phyloP scores from a whole-genome alignment of 37 sponge, comb jelly and placozoan genomes.

The Theonella swinhoei region DNA sequence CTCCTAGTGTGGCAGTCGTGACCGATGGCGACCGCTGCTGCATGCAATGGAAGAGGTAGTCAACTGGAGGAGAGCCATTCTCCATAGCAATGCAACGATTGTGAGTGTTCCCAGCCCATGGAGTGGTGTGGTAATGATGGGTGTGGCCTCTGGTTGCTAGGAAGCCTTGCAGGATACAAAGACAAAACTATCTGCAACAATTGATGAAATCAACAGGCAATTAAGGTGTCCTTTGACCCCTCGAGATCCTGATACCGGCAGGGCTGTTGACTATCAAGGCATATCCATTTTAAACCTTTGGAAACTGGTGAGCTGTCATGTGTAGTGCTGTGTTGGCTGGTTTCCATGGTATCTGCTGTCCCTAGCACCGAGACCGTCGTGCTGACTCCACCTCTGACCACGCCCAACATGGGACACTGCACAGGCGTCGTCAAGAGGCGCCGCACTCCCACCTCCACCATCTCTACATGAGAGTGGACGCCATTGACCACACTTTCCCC shows the following conservation, averaged over 20 bases:
- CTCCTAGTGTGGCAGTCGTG: neutral
- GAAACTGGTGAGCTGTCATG: conserved; percentile 33
- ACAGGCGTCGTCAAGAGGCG: neutral
- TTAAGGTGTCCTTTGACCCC: conserved; percentile 27
- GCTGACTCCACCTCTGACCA: neutral
- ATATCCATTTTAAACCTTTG: conserved; percentile 19
- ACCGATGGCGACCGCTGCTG: conserved; percentile 30
- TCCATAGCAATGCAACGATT: conserved; percentile 43
- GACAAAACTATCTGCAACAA: conserved; percentile 48
- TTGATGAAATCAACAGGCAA: conserved; percentile 53
- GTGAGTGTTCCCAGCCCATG: too few relatives aligned
- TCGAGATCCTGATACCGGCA: conserved; percentile 22
- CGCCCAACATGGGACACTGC: conserved; percentile 8
- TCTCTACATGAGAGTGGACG: conserved; percentile 40
- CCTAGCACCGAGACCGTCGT: neutral
- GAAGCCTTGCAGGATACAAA: conserved; percentile 61
- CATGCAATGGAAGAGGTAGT: conserved; percentile 50
- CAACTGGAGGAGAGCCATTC: conserved; percentile 17
- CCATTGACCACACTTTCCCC: conserved; percentile 60
- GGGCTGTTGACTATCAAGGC: conserved; percentile 1
- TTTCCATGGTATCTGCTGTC: neutral
- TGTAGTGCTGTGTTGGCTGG: neutral
- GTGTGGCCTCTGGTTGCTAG: neutral
- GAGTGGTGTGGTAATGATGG: too few relatives aligned
- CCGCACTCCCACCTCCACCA: conserved; percentile 45